These are phyloP conservation scores for Ypsolopha scabrella DNA, from an alignment of 2,888 invertebrate species.

Conservation along the genomic window DNA sequence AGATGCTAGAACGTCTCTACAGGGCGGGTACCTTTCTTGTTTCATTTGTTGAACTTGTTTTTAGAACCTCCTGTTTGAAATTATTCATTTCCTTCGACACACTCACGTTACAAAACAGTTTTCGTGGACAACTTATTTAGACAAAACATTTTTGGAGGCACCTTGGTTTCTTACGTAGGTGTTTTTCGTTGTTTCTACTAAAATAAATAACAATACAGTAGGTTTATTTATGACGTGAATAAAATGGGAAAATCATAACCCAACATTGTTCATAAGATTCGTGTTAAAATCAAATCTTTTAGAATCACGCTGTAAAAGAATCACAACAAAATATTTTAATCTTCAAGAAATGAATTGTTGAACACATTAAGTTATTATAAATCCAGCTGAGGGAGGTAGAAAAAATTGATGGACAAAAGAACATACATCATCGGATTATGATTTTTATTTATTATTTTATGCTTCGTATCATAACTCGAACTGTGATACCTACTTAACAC, in stretches of 20 bases:
- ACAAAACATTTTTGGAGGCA: too few species aligned
- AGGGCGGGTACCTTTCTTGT: background rate
- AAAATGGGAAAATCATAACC: background rate
- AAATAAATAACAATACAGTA: background rate
- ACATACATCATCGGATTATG: conserved; percentile 59
- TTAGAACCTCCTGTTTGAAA: background rate
- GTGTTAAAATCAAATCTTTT: too few species aligned
- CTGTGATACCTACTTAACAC: conserved; percentile 50
- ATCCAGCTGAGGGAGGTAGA: conserved; percentile 29
- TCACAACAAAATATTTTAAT: conserved; percentile 27
- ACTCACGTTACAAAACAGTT: too few species aligned
- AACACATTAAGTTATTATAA: conserved; percentile 53
- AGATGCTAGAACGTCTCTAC: background rate
- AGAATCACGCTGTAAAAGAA: conserved; percentile 6
- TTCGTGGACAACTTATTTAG: too few species aligned
- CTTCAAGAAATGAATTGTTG: conserved; percentile 38
- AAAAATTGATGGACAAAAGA: conserved; percentile 35
- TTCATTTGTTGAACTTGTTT: too few species aligned
- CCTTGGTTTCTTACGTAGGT: too few species aligned
- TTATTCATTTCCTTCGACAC: background rate
- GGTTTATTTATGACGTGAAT: background rate
- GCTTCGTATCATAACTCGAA: conserved; percentile 40
- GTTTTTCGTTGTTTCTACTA: too few species aligned
- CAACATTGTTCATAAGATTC: too few species aligned
- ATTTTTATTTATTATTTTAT: conserved; percentile 43